Evolutionary conservation across 2,797 vertebrate species (phyloP).

Genomic region (Melanotaenia trifasciata): DNA sequence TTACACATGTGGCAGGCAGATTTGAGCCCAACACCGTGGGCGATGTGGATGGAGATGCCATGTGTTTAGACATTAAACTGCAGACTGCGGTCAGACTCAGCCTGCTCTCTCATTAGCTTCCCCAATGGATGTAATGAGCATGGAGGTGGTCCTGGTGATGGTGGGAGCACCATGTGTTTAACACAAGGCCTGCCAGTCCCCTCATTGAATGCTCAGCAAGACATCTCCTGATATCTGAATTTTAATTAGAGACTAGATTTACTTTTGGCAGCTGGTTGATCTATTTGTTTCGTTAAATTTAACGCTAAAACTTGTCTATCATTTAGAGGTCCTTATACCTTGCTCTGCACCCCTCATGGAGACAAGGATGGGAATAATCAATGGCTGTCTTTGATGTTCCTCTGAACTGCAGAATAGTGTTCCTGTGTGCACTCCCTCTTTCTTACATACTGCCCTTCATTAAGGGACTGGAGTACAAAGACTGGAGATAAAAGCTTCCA

Average conservation of each 20-base stretch:
- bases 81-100: slow-evolving; percentile 73
- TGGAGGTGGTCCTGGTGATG: slow-evolving; percentile 44
- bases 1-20: slow-evolving; percentile 84
- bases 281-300: slow-evolving; percentile 55
- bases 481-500: slow-evolving; percentile 68
- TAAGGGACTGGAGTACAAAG: slow-evolving; percentile 67
- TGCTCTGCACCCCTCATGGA: slow-evolving; percentile 39
- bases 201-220: slow-evolving; percentile 45
- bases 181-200: slow-evolving; percentile 38
- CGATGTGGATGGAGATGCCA: slow-evolving; percentile 76
- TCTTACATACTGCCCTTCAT: slow-evolving; percentile 71
- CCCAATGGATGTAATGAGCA: slow-evolving; percentile 70
- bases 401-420: slow-evolving; percentile 47
- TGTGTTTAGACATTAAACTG: slow-evolving; percentile 79
- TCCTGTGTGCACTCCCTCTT: slow-evolving; percentile 64
- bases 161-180: slow-evolving; percentile 56
- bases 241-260: slow-evolving; percentile 59
- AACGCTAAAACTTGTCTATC: slow-evolving; percentile 46
- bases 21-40: slow-evolving; percentile 78
- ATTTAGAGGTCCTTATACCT: slow-evolving; percentile 62
- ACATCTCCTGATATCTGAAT: slow-evolving; percentile 43
- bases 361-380: slow-evolving; percentile 63
- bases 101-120: slow-evolving; percentile 79
- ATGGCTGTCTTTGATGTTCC: slow-evolving; percentile 71
- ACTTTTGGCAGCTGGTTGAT: slow-evolving; percentile 45